Conservation (phyloP, 2,797 vertebrate genomes). For the Gallinago stenura region DNA sequence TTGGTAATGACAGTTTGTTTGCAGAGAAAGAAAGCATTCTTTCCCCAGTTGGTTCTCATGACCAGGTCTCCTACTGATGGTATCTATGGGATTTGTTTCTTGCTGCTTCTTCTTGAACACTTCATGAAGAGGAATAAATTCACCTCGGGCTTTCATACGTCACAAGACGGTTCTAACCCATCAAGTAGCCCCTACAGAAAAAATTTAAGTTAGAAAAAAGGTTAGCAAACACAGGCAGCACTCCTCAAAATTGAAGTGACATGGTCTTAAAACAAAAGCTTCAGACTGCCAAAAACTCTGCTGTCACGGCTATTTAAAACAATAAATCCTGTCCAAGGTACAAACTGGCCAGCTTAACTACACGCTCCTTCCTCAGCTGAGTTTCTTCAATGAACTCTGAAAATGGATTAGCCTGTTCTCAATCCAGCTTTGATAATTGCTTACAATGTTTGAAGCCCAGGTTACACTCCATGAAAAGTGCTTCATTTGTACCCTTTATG, state of each 20-base stretch:
- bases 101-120: slow-evolving; percentile 33
- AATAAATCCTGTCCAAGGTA: neutral
- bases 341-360: neutral
- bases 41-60: neutral
- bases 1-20: neutral
- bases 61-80: neutral
- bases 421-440: neutral
- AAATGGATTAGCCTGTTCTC: neutral
- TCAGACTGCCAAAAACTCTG: neutral
- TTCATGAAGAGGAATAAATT: slow-evolving; percentile 62
- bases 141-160: neutral
- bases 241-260: neutral
- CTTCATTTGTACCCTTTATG: neutral
- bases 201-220: neutral
- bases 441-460: neutral
- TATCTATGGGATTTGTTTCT: neutral
- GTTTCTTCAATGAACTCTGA: neutral
- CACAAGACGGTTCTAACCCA: slow-evolving; percentile 84
- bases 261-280: neutral
- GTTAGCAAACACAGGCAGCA: neutral
- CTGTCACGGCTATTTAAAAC: neutral
- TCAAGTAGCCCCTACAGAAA: slow-evolving; percentile 91
- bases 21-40: slow-evolving; percentile 31
- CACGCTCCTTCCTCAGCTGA: rapidly evolving
- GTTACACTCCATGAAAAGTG: neutral